Percentiles rank a stretch among this genome's conserved stretches.
These are phyloP conservation scores for Diplolepis rosae DNA, from an alignment of 2,888 invertebrate genomes.

Conservation along the genomic window DNA sequence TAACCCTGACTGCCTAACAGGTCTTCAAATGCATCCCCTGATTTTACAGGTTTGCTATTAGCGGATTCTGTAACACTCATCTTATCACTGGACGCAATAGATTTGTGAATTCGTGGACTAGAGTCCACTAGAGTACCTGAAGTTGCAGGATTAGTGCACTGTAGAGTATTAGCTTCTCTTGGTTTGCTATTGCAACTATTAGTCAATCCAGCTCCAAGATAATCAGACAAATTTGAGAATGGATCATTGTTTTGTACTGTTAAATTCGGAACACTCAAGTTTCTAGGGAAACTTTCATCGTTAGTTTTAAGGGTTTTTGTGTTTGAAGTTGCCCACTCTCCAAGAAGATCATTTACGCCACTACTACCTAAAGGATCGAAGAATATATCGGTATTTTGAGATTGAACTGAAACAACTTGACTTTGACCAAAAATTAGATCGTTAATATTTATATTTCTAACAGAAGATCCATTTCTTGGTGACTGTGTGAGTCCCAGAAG, in stretches of 20 bases:
- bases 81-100: conserved; percentile 53
- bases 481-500: conserved; percentile 58
- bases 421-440: conserved; percentile 60
- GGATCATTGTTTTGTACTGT: conserved; percentile 79
- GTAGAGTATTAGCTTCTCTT: conserved; percentile 69
- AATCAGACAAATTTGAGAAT: conserved; percentile 81
- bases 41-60: conserved; percentile 73
- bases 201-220: conserved; percentile 66
- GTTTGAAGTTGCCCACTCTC: conserved; percentile 66
- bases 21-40: conserved; percentile 90
- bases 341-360: conserved; percentile 49
- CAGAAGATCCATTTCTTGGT: conserved; percentile 44
- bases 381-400: conserved; percentile 55
- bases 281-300: conserved; percentile 71
- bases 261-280: conserved; percentile 75
- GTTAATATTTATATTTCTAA: conserved; percentile 51
- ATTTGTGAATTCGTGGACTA: conserved; percentile 70
- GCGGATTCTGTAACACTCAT: conserved; percentile 40
- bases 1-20: conserved; percentile 93
- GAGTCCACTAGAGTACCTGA: conserved; percentile 74
- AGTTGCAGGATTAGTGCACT: conserved; percentile 69
- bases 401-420: conserved; percentile 30
- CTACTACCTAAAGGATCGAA: conserved; percentile 65
- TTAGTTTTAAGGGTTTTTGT: conserved; percentile 41
- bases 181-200: conserved; percentile 72